Base-by-base conservation (phyloP, 2,113 vertebrate species). In the Nannospalax galili region DNA sequence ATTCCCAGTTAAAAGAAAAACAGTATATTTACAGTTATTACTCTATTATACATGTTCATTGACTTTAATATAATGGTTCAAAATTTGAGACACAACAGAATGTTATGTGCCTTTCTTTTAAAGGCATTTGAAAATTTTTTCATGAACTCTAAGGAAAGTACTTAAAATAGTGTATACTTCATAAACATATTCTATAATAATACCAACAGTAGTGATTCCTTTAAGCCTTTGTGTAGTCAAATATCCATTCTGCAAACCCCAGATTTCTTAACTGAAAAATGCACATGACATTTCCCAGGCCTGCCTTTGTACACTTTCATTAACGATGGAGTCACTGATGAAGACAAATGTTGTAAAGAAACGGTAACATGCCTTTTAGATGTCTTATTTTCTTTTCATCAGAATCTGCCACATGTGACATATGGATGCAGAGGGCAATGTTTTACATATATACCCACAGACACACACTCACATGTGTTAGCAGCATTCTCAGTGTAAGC, bases 401-500 rank as follows among this genome's bases (percentile, higher is more conserved):
- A 5, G 64, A 96, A 88, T 67, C 37, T 37, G 32, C 8, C 24
- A 79, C 94, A 74, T 26, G 35, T 93, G 88, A 95, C 97, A 84
- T 95, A 96, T 0, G 90, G 70, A 48, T n/a, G 30, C 1, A 96
- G 40, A 86, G 78, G 79, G 42, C 40, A 92, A 5, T 87, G 73
- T 45, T 56, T 96, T 84, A 97, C 84, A 88, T 20, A 90, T 86
- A 84, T 24, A 56, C 30, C 35, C 58, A n/a, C 28, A 81, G 70
- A 67, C 72, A 64, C 58, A 69, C 65, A 60, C 2, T 92, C 82
- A 86, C 86, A 82, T 93, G 75, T 96, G 90, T 88, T 65, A 96
- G 9, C 65, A 37, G 97, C 97, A 96, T 97, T 97, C 77, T 97
- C 6, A 0, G 87, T 94, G 72, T 93, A 98, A 97, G 97, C 72